Percentiles rank a stretch among this genome's conserved stretches.
phyloP scores from a whole-genome alignment of 2,113 vertebrate species.

The Petrocephalus zakoni region DNA sequence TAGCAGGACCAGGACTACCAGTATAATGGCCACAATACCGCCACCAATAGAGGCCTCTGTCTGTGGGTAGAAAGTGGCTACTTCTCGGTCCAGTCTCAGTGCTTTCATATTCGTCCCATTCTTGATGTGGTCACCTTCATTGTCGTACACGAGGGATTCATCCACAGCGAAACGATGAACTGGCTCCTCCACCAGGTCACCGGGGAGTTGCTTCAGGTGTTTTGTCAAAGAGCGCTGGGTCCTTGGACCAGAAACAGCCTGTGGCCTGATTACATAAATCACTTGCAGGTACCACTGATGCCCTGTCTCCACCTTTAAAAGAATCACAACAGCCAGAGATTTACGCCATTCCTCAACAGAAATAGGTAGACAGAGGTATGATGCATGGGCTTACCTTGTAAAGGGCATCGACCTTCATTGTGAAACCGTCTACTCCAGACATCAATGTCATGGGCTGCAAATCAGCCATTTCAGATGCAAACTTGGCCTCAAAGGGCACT shows the following conservation, averaged over 20 bases:
- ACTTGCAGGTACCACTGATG: conserved; percentile 98
- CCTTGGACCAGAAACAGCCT: conserved; percentile 70
- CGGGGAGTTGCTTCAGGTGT: conserved; percentile 56
- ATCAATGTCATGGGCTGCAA: conserved; percentile 73
- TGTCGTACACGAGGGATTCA: conserved; percentile 88
- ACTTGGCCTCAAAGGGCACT: conserved; percentile 87
- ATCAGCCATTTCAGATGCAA: conserved; percentile 77
- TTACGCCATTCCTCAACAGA: background rate
- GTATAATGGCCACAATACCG: conserved; percentile 65
- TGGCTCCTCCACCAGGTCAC: conserved; percentile 66
- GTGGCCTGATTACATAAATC: conserved; percentile 88
- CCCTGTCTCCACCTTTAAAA: conserved; percentile 84
- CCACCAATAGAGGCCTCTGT: conserved; percentile 75
- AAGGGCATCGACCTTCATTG: conserved; percentile 91
- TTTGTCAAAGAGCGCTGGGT: conserved; percentile 73
- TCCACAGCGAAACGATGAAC: conserved; percentile 63
- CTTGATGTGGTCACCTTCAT: conserved; percentile 89
- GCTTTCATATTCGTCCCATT: conserved; percentile 98
- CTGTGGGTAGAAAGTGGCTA: conserved; percentile 64
- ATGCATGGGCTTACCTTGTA: conserved; percentile 75
- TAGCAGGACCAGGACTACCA: conserved; percentile 69
- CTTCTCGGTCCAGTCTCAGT: conserved; percentile 69
- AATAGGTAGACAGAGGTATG: background rate
- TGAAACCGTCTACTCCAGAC: conserved; percentile 92
- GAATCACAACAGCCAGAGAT: background rate